Conservation (phyloP, 2,797 vertebrate genomes). For the Momotus momota region DNA sequence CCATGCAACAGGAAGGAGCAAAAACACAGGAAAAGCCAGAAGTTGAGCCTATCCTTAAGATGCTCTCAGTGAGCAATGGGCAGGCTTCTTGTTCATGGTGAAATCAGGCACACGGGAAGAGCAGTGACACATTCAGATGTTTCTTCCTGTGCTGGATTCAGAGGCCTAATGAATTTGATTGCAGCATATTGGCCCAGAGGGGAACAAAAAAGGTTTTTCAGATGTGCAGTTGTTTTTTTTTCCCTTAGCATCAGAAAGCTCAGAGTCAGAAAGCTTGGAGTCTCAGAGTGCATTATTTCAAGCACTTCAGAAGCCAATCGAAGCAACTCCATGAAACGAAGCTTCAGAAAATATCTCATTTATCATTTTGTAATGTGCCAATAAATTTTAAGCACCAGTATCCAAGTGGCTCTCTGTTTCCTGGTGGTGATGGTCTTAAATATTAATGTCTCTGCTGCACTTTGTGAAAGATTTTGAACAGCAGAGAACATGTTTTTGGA, state of each 20-base stretch:
- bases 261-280: no score
- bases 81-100: background rate
- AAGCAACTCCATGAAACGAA: background rate
- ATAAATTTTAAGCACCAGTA: background rate
- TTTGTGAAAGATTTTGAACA: background rate
- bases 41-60: background rate
- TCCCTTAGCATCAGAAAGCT: background rate
- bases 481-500: background rate
- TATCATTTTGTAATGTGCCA: background rate
- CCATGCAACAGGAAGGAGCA: background rate
- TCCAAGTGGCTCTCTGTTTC: background rate
- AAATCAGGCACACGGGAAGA: background rate
- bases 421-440: background rate
- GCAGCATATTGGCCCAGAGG: background rate
- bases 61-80: background rate
- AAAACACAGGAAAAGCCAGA: background rate
- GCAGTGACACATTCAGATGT: background rate
- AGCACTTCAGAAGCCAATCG: background rate
- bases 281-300: background rate
- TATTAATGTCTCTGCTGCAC: background rate
- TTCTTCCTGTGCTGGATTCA: background rate
- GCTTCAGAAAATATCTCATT: background rate
- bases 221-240: accelerated
- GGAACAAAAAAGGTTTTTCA: background rate
- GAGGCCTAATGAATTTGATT: background rate